Base-by-base conservation (phyloP, 2,888 invertebrate genomes). In the Acleris literana region DNA sequence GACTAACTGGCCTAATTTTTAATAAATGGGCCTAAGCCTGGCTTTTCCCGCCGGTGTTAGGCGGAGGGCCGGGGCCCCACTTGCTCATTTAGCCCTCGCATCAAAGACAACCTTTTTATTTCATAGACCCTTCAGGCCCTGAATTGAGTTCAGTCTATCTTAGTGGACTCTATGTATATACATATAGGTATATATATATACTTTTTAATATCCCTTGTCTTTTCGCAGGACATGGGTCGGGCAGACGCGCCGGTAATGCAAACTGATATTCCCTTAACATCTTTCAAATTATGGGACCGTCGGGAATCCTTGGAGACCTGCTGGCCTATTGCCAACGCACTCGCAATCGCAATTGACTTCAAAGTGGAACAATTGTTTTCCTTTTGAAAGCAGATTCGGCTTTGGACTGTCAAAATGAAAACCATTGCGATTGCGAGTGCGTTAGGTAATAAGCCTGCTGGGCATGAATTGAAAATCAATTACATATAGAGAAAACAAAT, bases 141-240 rank as follows among this genome's bases (percentile, higher is more conserved):
- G 49, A 66, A 56, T 62, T 39, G 52, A 65, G 51, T 66, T 33
- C 49, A 51, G 55, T 49, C 33, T 62, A 57, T 46, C 46, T 57
- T 62, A 48, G 52, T 62, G 18, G 57, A 62, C 62, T 66, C 57
- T 56, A 49, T 9, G 1, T 25, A 25, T 25, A 57, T 56, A 49
- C 7, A 29, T 33, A 33, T 9, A 57, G 5, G 6, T 25, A 57
- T 56, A 49, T 7, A 29, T 33, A 33, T 9, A 57, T 48, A 53
- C 56, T 53, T 62, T 65, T 62, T 66, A 66, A 66, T 66, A 66
- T 57, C 66, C 46, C 62, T 53, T 66, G 62, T 62, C 62, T 52
- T 57, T 6, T 33, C 52, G 39, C 20, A 62, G 56, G 57, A 62
- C 62, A 66, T 43, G 62, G 62, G 61, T 66, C 57, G 33, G 56